Evolutionary conservation across 2,888 invertebrate genomes (phyloP).

Genomic region (Cheilosia vernalis): DNA sequence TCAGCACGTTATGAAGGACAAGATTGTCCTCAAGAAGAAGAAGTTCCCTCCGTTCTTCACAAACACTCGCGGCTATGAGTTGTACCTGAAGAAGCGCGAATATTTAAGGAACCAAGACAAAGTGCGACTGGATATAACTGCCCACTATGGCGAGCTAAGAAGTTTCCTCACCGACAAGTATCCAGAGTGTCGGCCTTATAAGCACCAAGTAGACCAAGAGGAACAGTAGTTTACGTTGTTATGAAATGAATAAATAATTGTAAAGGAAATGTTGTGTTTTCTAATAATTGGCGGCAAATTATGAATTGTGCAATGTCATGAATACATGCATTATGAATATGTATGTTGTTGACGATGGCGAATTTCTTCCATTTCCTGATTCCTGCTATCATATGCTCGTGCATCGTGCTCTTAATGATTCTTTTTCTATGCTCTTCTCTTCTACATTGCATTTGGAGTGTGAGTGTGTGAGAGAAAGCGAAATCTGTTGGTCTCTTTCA

Average conservation of each 20-base stretch:
- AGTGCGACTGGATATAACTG: slow-evolving; percentile 86
- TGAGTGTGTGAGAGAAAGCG: too few relatives aligned
- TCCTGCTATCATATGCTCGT: neutral
- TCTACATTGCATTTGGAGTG: too few relatives aligned
- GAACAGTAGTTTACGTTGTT: slow-evolving; percentile 15
- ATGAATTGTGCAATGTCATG: too few relatives aligned
- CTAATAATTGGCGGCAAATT: too few relatives aligned
- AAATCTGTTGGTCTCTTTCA: too few relatives aligned
- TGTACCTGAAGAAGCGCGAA: slow-evolving; percentile 88
- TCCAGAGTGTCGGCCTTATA: slow-evolving; percentile 84
- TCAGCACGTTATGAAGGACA: slow-evolving; percentile 89
- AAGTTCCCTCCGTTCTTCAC: slow-evolving; percentile 88
- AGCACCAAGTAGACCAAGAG: slow-evolving; percentile 31
- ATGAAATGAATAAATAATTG: slow-evolving; percentile 23
- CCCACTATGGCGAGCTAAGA: slow-evolving; percentile 88
- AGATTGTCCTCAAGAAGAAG: slow-evolving; percentile 87
- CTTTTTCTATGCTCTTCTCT: too few relatives aligned
- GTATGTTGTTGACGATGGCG: neutral
- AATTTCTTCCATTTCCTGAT: neutral
- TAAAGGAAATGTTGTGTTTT: neutral
- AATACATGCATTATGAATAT: too few relatives aligned
- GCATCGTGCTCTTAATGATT: too few relatives aligned
- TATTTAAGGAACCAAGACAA: slow-evolving; percentile 88
- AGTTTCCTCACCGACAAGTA: slow-evolving; percentile 90
- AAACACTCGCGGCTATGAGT: slow-evolving; percentile 86